Conservation (phyloP, 2,797 vertebrate species). For the Eupleurogrammus muticus region DNA sequence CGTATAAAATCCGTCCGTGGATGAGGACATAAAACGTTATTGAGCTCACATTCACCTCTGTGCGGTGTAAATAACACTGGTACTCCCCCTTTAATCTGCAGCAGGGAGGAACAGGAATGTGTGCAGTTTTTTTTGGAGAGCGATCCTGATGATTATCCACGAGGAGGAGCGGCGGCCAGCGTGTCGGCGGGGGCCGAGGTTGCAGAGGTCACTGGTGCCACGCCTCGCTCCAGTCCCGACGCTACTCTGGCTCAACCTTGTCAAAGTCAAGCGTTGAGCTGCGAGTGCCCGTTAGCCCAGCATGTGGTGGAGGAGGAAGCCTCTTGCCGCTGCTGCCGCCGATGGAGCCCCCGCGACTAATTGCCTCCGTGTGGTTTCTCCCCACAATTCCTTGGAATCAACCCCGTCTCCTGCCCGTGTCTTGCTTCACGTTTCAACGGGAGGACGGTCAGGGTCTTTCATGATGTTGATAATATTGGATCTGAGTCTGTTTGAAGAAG, state of each 20-base stretch:
- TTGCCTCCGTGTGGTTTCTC: conserved; percentile 69
- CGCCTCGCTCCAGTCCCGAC: conserved; percentile 73
- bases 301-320: no score
- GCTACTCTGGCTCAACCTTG: conserved; percentile 76
- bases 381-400: no score
- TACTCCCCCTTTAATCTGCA: conserved; percentile 27
- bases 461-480: no score
- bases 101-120: conserved; percentile 29
- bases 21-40: conserved; percentile 30
- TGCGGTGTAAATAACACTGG: conserved; percentile 37
- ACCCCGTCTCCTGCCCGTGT: no score
- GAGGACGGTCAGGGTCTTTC: no score
- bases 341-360: conserved; percentile 71
- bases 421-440: no score
- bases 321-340: no score
- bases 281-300: conserved; percentile 69
- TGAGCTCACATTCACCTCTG: conserved; percentile 28
- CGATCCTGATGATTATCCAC: conserved; percentile 53
- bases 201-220: conserved; percentile 73
- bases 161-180: conserved; percentile 73
- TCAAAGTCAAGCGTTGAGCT: conserved; percentile 76
- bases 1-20: conserved; percentile 9
- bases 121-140: conserved; percentile 28
- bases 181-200: conserved; percentile 51
- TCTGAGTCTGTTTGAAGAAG: no score